Base-by-base conservation (phyloP, 2,113 vertebrate species). In the Petaurus breviceps region DNA sequence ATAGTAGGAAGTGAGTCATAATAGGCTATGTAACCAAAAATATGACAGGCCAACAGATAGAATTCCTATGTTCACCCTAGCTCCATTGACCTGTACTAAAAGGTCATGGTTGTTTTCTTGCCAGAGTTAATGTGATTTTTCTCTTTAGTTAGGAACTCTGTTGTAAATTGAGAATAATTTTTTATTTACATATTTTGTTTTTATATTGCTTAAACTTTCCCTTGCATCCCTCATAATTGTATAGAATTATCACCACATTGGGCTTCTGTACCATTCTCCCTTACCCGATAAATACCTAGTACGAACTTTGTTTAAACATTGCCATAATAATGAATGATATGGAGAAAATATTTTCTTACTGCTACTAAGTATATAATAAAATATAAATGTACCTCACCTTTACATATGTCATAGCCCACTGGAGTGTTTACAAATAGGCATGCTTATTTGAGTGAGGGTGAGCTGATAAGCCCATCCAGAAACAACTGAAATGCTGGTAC, bases 271-370 rank as follows among this genome's bases (percentile, higher is more conserved):
- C 37, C 26, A 84, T 12, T 77, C 22, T 84, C 96, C 53, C 84
- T 93, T 92, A 57, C 53, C 49, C 47, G 8, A 47, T n/a, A 90
- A n/a, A 89, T 11, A 77, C 46, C 0, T 0, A 31, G 61, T 51
- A 47, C 16, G 1, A 92, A 90, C 92, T 95, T 95, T 92, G 55
- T 95, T 94, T 92, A 84, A 92, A 84, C 28, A 51, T 90, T 77
- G 2, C 19, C 52, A 19, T n/a, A 77, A 77, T 77, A 77, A 77
- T 77, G 61, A 77, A 77, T 77, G 14, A n/a, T 77, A n/a, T 77
- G 61, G 61, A n/a, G 61, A 77, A 77, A 37, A 77, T 77, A 68
- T 77, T 77, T 77, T n/a, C 12, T n/a, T 77, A 77, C 37, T 77
- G 37, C 37, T 16, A n/a, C 61, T n/a, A 77, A 77, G 61, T 14